A percentile compares a stretch with the other conserved stretches of the same genome.
phyloP scores from a whole-genome alignment of 2,113 vertebrate genomes.

The Pterophyllum scalare region DNA sequence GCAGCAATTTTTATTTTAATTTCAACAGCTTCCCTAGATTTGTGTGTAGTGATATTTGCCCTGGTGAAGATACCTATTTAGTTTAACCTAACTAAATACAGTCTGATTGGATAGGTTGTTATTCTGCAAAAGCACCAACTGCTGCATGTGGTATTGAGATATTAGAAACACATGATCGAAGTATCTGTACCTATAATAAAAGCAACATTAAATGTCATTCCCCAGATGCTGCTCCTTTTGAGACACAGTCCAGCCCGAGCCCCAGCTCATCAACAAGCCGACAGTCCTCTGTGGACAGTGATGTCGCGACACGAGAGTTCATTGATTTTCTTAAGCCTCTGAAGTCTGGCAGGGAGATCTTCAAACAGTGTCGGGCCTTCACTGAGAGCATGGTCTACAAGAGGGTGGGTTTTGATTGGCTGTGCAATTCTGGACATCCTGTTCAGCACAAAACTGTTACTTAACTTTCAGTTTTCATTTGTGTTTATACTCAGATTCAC shows the following conservation, averaged over 20 bases:
- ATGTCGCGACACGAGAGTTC: slow-evolving; percentile 90
- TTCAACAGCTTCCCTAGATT: neutral
- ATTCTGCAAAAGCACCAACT: neutral
- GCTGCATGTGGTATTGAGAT: neutral
- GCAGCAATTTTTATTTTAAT: too few relatives aligned
- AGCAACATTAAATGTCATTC: neutral
- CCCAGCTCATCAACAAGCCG: slow-evolving; percentile 87
- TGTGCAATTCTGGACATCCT: neutral
- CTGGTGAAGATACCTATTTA: neutral
- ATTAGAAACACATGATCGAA: neutral
- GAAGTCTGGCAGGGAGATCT: slow-evolving; percentile 91
- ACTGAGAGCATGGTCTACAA: slow-evolving; percentile 89
- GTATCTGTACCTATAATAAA: neutral
- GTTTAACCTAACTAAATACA: neutral
- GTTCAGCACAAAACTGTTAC: neutral
- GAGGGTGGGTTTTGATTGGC: slow-evolving; percentile 80
- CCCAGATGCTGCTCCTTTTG: slow-evolving; percentile 81
- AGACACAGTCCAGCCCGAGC: slow-evolving; percentile 82
- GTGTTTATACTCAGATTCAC: neutral
- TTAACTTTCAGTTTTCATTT: neutral
- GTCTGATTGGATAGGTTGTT: neutral
- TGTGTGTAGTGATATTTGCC: neutral
- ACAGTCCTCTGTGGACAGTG: slow-evolving; percentile 86
- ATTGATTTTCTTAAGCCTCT: slow-evolving; percentile 93
- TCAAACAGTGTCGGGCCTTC: slow-evolving; percentile 92